Evolutionary conservation across 2,888 invertebrate species (phyloP).

Genomic region (Syritta pipiens): DNA sequence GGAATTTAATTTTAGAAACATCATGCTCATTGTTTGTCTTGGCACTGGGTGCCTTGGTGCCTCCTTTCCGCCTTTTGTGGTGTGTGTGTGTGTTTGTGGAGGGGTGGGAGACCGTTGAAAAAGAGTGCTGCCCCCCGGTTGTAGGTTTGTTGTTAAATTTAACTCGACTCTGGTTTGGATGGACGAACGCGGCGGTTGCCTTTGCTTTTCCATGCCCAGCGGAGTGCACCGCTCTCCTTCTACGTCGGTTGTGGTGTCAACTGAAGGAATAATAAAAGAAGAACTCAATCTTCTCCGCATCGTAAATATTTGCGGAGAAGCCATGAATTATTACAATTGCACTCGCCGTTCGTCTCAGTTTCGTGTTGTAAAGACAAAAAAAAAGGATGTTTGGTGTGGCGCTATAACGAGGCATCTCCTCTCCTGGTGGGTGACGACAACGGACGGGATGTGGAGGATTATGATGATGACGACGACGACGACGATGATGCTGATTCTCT

Average conservation of each 20-base stretch:
- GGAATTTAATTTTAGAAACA: constrained; percentile 66
- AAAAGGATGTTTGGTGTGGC: constrained; percentile 48
- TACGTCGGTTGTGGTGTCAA: constrained; percentile 18
- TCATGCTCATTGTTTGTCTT: constrained; percentile 64
- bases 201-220: neutral
- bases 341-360: constrained; percentile 23
- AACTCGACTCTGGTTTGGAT: constrained; percentile 19
- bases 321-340: constrained; percentile 69
- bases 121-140: neutral
- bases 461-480: constrained; percentile 4
- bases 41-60: constrained; percentile 47
- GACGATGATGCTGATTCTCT: constrained; percentile 38
- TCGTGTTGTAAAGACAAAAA: neutral
- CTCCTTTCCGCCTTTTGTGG: too few species aligned
- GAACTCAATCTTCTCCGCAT: constrained; percentile 65
- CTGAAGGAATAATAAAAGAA: constrained; percentile 30
- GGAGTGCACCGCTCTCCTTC: constrained; percentile 34
- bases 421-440: neutral
- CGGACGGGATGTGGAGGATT: neutral
- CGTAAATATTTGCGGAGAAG: constrained; percentile 67
- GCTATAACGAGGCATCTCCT: constrained; percentile 29
- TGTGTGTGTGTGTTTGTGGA: neutral
- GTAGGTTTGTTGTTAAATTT: constrained; percentile 49
- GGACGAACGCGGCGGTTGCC: neutral
- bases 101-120: neutral